Evolutionary conservation across 2,888 invertebrate genomes (phyloP), one percentile per base, ranked within the genome.

Genomic region (Tenthredo scrophulariae): DNA sequence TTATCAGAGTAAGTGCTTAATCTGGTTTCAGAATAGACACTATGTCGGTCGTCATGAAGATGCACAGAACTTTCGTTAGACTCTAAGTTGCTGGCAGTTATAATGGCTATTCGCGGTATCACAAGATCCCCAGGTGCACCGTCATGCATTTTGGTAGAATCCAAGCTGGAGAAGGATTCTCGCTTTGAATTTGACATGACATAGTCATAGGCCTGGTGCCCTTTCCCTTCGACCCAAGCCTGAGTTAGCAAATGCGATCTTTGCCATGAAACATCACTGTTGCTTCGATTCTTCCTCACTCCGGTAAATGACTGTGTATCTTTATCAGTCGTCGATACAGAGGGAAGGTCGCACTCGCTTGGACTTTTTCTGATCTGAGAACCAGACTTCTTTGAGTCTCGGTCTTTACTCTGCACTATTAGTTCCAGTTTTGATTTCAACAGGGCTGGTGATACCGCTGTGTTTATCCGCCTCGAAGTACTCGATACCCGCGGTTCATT

Each of bases 61-160:
- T 92, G 90, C 0, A 92, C 90, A 2, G 93, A 93, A 77, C 93
- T 93, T 50, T 91, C 92, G 86, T 93, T 92, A 4, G 93, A 93
- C 82, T 91, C 92, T 72, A 93, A 92, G 67, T 92, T 93, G 70
- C 93, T 93, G 1, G 93, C 90, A 58, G 93, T 92, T 85, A 93
- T 93, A 50, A 93, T 93, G 0, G 93, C 91, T 84, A 93, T 93
- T 74, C 89, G 88, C 0, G 93, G 93, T 84, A 93, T 93, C 0
- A 93, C 88, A 50, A 91, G 46, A 46, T 91, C 90, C 0, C 87
- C 70, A 40, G 85, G 84, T 6, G 84, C 86, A 15, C n/a, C 50
- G 1, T 70, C 50, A 26, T 29, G 65, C 7, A 70, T 26, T 7
- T 86, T 86, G 54, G 86, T 29, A 4, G 88, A 86, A 84, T 87